Evolutionary conservation across 2,797 vertebrate genomes (phyloP).

Genomic region (Spinus pinus): DNA sequence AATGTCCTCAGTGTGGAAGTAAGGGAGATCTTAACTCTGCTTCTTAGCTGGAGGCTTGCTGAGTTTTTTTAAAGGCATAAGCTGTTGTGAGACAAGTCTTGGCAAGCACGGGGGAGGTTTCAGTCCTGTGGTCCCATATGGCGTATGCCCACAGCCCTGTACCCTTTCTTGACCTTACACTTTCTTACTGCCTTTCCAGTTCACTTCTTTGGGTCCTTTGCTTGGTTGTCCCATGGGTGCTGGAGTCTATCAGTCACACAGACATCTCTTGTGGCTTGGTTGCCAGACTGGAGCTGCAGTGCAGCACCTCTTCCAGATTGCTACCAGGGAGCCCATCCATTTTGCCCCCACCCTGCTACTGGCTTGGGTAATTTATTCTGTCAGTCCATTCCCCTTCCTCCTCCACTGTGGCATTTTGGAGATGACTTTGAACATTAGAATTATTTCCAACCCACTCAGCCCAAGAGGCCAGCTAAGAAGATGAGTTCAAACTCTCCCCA

Average conservation of each 20-base stretch:
- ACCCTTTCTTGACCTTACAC: neutral
- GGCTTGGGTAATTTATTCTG: neutral
- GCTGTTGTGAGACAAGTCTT: neutral
- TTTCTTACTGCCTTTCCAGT: neutral
- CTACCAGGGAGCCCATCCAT: neutral
- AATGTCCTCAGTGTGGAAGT: neutral
- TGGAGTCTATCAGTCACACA: neutral
- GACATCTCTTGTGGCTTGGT: neutral
- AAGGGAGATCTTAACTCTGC: neutral
- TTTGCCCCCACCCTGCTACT: neutral
- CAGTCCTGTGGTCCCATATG: neutral
- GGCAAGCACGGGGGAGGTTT: neutral
- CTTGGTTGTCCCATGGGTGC: neutral
- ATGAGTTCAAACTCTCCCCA: neutral
- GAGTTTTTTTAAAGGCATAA: neutral
- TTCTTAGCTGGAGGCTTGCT: neutral
- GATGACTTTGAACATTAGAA: neutral
- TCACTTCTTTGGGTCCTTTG: neutral
- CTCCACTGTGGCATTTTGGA: neutral
- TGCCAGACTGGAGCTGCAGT: neutral
- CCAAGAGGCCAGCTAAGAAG: neutral
- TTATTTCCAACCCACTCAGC: neutral
- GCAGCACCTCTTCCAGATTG: neutral
- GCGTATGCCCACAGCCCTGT: neutral
- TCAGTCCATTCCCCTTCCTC: neutral